A percentile compares a stretch with the other conserved stretches of the same genome.
These are phyloP conservation scores for Acestrorhynchus altus DNA, from an alignment of 2,797 vertebrate species.

Conservation along the genomic window DNA sequence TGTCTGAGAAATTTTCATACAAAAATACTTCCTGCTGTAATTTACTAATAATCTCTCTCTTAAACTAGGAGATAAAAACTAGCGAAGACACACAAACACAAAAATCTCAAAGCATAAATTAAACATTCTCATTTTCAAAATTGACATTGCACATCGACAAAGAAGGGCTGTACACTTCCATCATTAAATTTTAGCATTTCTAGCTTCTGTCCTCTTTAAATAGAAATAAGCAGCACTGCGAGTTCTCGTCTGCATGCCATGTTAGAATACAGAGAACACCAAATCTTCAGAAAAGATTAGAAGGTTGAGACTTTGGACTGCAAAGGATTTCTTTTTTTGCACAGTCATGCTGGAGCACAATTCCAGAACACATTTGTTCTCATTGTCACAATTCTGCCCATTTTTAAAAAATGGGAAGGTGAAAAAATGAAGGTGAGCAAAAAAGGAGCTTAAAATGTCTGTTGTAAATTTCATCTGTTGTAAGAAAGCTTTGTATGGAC, in stretches of 20 bases:
- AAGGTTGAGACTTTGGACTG: not conserved
- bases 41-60: slow-evolving; percentile 62
- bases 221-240: slow-evolving; percentile 56
- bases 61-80: slow-evolving; percentile 61
- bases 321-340: not conserved
- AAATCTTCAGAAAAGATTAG: not conserved
- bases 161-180: slow-evolving; percentile 63
- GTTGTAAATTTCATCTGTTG: not conserved
- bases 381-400: not conserved
- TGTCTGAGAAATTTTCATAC: slow-evolving; percentile 70
- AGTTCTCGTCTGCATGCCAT: not conserved
- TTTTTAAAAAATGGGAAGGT: not conserved
- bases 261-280: not conserved
- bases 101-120: slow-evolving; percentile 73
- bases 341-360: no score
- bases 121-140: slow-evolving; percentile 76
- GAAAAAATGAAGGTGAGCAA: not conserved
- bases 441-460: not conserved
- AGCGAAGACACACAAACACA: slow-evolving; percentile 45
- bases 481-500: not conserved
- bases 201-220: not conserved
- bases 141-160: slow-evolving; percentile 75
- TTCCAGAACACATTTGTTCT: not conserved
- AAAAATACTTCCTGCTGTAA: slow-evolving; percentile 77
- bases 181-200: slow-evolving; percentile 33